Evolutionary conservation across 37 sponge, comb jelly and placozoan genomes (phyloP).

Genomic region (Aplysina aerophoba): DNA sequence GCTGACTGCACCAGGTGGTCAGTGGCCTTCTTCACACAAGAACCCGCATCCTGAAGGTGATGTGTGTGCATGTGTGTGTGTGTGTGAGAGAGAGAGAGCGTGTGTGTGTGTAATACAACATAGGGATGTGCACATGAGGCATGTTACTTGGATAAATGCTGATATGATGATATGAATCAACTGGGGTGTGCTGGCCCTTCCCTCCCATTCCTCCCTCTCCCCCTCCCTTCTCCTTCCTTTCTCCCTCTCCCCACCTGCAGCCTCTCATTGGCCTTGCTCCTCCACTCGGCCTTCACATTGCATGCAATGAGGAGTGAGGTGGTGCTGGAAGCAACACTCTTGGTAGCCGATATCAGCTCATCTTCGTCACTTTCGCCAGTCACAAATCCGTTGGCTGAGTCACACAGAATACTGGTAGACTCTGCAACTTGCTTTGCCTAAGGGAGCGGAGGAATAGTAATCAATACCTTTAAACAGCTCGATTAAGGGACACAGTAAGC

Average conservation of each 20-base stretch:
- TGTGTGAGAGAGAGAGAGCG: no score
- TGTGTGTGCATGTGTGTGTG: no score
- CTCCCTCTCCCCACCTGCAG: conserved; percentile 47
- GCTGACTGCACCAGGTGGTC: conserved; percentile 29
- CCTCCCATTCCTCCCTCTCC: no score
- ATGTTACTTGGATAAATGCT: no score
- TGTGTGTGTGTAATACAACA: no score
- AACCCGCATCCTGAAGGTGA: conserved; percentile 13
- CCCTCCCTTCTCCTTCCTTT: no score
- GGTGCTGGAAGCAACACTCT: conserved; percentile 67
- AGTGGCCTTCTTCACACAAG: conserved; percentile 22
- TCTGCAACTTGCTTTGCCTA: conserved; percentile 65
- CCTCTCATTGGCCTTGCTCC: conserved; percentile 40
- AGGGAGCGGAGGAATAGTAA: neutral
- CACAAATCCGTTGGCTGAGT: conserved; percentile 66
- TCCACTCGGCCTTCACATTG: conserved; percentile 59
- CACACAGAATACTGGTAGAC: conserved; percentile 62
- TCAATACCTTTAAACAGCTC: no score
- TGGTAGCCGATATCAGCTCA: conserved; percentile 61
- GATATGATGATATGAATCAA: no score
- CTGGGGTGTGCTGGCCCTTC: no score
- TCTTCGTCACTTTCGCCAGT: conserved; percentile 57
- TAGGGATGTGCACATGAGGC: no score
- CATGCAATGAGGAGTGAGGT: conserved; percentile 68
- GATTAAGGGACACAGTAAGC: no score